Evolutionary conservation across 2,113 vertebrate species (phyloP).

Genomic region (Heloderma charlesbogerti): DNA sequence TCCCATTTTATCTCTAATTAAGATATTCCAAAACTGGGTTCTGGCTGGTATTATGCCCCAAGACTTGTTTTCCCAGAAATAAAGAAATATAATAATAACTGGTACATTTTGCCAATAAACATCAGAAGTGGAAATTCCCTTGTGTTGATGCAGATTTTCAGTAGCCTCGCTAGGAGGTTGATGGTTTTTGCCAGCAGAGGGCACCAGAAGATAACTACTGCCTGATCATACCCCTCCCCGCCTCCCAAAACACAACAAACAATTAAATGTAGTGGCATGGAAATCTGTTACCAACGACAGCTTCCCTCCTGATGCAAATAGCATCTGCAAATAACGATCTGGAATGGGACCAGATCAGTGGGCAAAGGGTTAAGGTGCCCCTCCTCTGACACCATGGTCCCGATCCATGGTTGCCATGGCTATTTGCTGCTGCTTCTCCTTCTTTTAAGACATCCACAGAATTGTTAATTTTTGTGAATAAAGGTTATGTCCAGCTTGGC

Average conservation of each 20-base stretch:
- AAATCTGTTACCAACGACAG: background rate
- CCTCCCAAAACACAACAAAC: background rate
- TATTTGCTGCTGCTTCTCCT: background rate
- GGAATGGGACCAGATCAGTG: background rate
- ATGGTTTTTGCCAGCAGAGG: slow-evolving; percentile 7
- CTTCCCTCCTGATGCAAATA: background rate
- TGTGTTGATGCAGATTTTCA: background rate
- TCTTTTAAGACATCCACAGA: no score
- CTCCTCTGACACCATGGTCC: background rate
- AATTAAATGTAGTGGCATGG: background rate
- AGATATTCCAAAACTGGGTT: background rate
- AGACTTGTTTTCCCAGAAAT: background rate
- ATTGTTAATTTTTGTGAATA: background rate
- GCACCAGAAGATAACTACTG: slow-evolving; percentile 6
- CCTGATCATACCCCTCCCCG: background rate
- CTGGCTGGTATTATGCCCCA: background rate
- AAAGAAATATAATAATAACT: background rate
- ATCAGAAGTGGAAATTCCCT: background rate
- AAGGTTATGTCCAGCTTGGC: background rate
- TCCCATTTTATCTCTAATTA: background rate
- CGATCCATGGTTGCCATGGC: background rate
- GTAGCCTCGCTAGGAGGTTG: background rate
- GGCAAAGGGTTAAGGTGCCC: no score
- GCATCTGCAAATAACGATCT: background rate
- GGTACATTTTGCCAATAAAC: background rate